Percentiles rank a stretch among this genome's conserved stretches.
Evolutionary conservation across 2,113 vertebrate genomes (phyloP).

Genomic region (Laticauda colubrina): DNA sequence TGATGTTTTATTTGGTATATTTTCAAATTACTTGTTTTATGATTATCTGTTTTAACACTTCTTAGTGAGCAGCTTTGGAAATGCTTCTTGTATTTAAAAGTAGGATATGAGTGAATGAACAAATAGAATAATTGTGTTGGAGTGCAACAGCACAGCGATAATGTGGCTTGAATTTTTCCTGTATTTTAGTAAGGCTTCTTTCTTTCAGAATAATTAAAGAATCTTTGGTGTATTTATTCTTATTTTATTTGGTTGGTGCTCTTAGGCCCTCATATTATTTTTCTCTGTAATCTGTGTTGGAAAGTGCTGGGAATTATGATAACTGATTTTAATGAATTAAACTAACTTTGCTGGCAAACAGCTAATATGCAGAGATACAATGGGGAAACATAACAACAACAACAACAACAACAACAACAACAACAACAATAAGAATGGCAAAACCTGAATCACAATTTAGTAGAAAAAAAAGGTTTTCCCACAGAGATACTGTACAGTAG

Average conservation of each 20-base stretch:
- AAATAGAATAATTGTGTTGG: not conserved
- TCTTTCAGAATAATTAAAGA: not conserved
- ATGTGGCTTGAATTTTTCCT: not conserved
- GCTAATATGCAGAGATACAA: conserved; percentile 29
- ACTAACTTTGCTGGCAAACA: conserved; percentile 20
- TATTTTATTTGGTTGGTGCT: not conserved
- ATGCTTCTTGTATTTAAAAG: not conserved
- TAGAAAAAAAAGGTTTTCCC: conserved; percentile 53
- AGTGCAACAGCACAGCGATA: not conserved
- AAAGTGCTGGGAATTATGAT: not conserved
- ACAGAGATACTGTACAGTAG: conserved; percentile 45
- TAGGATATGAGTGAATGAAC: not conserved
- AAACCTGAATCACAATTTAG: conserved; percentile 35
- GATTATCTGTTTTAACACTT: not conserved
- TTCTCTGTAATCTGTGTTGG: conserved; percentile 4
- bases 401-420: no score
- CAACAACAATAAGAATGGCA: conserved; percentile 13
- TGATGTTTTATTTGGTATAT: not conserved
- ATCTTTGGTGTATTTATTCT: not conserved
- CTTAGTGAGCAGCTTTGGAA: not conserved
- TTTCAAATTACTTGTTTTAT: not conserved
- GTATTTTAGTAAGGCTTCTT: not conserved
- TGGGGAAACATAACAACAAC: not conserved
- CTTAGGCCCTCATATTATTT: not conserved
- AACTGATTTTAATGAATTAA: conserved; percentile 30